These are phyloP conservation scores for Sebastes flavidus DNA, from an alignment of 2,797 vertebrate species.

Conservation along the genomic window DNA sequence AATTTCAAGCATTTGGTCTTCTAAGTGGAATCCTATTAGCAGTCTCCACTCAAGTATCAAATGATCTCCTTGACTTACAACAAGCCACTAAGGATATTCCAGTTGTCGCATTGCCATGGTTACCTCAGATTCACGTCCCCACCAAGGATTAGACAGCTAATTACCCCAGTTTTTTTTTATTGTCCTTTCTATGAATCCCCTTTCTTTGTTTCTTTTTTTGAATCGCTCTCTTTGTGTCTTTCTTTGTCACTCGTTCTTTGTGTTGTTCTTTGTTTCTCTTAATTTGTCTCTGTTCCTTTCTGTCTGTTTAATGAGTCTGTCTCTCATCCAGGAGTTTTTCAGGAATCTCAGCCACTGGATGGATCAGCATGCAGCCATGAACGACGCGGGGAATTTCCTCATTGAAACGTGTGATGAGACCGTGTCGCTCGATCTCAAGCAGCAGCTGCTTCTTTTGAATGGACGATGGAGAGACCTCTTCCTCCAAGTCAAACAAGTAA, in stretches of 20 bases:
- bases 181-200: conserved; percentile 55
- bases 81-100: conserved; percentile 65
- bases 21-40: conserved; percentile 58
- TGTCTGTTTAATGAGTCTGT: conserved; percentile 19
- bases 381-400: conserved; percentile 97
- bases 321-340: conserved; percentile 90
- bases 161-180: conserved; percentile 76
- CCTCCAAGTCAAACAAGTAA: conserved; percentile 95
- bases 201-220: conserved; percentile 63
- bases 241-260: conserved; percentile 31
- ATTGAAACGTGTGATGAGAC: conserved; percentile 96
- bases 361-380: conserved; percentile 96
- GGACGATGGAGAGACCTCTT: conserved; percentile 97
- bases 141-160: conserved; percentile 76
- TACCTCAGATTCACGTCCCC: conserved; percentile 69
- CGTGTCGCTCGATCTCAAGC: conserved; percentile 95
- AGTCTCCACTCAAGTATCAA: conserved; percentile 62
- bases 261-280: conserved; percentile 56
- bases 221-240: conserved; percentile 55
- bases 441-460: conserved; percentile 93
- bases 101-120: conserved; percentile 71
- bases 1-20: conserved; percentile 51
- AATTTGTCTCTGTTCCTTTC: conserved; percentile 27
- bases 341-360: conserved; percentile 94
- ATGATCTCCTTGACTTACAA: conserved; percentile 68